Conservation (phyloP, 2,113 vertebrate genomes). For the Rhipidura dahli region DNA sequence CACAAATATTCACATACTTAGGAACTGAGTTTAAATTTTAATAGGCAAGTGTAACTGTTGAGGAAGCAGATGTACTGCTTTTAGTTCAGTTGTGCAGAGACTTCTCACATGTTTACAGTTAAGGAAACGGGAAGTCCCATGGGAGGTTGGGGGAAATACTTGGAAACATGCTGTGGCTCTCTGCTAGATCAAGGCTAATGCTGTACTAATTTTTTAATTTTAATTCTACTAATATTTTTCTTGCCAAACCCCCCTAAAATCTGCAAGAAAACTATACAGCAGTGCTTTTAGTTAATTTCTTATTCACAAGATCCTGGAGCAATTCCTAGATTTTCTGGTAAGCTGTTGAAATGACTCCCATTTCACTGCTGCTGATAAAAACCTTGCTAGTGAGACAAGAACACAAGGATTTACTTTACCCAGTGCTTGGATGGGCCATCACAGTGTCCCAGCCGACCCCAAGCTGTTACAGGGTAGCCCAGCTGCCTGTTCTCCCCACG, state of each 20-base stretch:
- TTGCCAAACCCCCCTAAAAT: not conserved
- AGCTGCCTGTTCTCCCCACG: not conserved
- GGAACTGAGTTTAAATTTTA: not conserved
- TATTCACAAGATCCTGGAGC: not conserved
- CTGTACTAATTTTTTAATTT: not conserved
- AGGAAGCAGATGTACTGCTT: not conserved
- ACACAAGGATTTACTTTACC: not conserved
- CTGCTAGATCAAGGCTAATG: not conserved
- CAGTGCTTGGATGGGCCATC: not conserved
- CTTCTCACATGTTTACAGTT: not conserved
- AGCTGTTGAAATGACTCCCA: not conserved
- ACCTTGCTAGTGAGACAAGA: not conserved
- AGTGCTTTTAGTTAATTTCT: not conserved
- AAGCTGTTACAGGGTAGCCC: not conserved
- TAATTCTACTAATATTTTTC: not conserved
- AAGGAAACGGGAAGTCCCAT: not conserved
- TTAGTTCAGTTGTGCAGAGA: not conserved
- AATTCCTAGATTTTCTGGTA: not conserved
- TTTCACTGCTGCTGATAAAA: not conserved
- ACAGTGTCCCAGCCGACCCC: not conserved
- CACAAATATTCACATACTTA: rapidly evolving
- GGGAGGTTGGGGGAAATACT: conserved; percentile 18
- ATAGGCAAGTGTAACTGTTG: not conserved
- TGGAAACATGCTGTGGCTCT: not conserved
- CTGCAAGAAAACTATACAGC: not conserved